Evolutionary conservation across 37 sponge, comb jelly and placozoan species (phyloP).

Genomic region (Geodia barretti): DNA sequence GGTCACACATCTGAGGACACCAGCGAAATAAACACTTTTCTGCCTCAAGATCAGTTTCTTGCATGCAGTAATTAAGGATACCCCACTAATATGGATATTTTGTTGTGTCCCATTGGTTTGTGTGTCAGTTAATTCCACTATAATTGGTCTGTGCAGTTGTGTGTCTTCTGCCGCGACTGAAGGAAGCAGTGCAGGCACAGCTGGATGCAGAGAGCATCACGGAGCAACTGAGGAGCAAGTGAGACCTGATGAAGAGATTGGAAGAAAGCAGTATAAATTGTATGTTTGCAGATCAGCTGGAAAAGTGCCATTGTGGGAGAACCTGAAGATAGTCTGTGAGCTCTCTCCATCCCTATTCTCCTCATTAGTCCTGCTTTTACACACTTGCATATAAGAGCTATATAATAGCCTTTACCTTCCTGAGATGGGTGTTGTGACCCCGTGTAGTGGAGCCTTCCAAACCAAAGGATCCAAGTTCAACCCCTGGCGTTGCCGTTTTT

Average conservation of each 20-base stretch:
- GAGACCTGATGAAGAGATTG: not conserved
- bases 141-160: not conserved
- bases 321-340: slow-evolving; percentile 46
- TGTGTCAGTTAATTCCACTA: too few relatives aligned
- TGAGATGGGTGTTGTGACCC: too few relatives aligned
- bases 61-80: too few relatives aligned
- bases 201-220: slow-evolving; percentile 37
- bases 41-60: too few relatives aligned
- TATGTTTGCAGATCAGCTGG: slow-evolving; percentile 23
- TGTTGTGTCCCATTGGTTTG: too few relatives aligned
- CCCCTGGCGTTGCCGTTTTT: too few relatives aligned
- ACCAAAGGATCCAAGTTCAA: too few relatives aligned
- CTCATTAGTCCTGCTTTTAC: not conserved
- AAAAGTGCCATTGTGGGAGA: slow-evolving; percentile 41
- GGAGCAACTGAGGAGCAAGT: slow-evolving; percentile 19
- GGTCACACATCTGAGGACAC: too few relatives aligned
- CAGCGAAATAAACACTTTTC: too few relatives aligned
- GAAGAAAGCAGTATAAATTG: not conserved
- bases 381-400: not conserved
- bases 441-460: too few relatives aligned
- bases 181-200: not conserved
- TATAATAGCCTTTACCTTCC: not conserved
- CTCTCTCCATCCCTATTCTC: too few relatives aligned
- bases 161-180: slow-evolving; percentile 5
- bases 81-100: too few relatives aligned